Conservation (phyloP, 1,140 invertebrate genomes). For the Eciton burchellii region DNA sequence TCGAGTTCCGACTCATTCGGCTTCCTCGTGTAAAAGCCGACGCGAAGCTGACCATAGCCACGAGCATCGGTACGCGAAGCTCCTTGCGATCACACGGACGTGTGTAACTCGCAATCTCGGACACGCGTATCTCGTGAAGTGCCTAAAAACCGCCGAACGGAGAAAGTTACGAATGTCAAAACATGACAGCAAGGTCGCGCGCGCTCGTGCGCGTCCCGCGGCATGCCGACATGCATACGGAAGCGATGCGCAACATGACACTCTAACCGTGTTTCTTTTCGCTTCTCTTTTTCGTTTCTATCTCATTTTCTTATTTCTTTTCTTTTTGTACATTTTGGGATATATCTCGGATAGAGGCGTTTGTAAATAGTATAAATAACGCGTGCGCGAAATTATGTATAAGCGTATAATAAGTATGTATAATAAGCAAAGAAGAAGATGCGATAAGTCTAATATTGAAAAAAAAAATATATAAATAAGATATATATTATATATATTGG, state of each 20-base stretch:
- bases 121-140: constrained; percentile 53
- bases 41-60: background rate
- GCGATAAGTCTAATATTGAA: constrained; percentile 84
- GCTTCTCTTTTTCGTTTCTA: background rate
- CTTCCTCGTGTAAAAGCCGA: background rate
- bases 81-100: constrained; percentile 37
- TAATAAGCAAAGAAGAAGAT: constrained; percentile 81
- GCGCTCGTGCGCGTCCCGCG: background rate
- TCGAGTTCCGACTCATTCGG: too few species aligned
- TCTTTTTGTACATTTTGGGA: constrained; percentile 19
- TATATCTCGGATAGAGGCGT: constrained; percentile 72
- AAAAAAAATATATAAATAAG: constrained; percentile 84
- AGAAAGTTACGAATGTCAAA: constrained; percentile 54
- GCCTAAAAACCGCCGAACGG: constrained; percentile 56
- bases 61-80: constrained; percentile 19
- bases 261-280: constrained; percentile 27
- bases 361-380: constrained; percentile 85
- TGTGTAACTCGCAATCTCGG: constrained; percentile 39
- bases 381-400: constrained; percentile 80
- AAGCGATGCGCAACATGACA: constrained; percentile 23
- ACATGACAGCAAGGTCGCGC: constrained; percentile 15
- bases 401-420: constrained; percentile 82
- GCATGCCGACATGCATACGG: constrained; percentile 43
- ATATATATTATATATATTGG: constrained; percentile 80
- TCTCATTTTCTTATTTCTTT: background rate